Conservation (phyloP, 2,888 invertebrate genomes). For the Athripsodes cinereus region DNA sequence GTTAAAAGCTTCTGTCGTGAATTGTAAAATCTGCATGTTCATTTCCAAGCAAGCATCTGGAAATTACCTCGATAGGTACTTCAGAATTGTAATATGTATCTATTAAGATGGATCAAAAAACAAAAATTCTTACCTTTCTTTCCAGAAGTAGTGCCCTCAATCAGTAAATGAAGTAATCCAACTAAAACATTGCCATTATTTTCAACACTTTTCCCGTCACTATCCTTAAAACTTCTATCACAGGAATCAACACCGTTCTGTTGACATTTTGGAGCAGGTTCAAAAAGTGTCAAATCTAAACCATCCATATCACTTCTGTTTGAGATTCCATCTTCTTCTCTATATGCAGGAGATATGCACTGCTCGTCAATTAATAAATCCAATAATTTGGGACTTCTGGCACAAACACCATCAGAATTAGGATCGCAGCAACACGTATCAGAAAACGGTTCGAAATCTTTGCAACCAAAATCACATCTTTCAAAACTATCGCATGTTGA, state of each 20-base stretch:
- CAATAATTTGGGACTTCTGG: conserved; percentile 42
- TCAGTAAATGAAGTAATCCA: conserved; percentile 41
- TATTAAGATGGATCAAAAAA: no score
- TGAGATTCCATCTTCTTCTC: conserved; percentile 40
- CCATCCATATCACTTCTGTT: conserved; percentile 58
- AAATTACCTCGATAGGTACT: no score
- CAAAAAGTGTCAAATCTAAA: conserved; percentile 59
- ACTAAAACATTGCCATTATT: conserved; percentile 36
- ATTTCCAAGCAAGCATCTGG: no score
- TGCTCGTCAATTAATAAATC: conserved; percentile 40
- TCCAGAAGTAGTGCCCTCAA: conserved; percentile 31
- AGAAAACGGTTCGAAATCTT: conserved; percentile 54
- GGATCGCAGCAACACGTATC: conserved; percentile 56
- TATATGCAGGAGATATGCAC: conserved; percentile 38
- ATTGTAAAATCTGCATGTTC: no score
- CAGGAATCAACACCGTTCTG: background rate
- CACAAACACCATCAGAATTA: conserved; percentile 45
- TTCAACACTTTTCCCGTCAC: conserved; percentile 25
- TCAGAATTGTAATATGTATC: no score
- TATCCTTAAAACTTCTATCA: background rate
- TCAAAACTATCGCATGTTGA: conserved; percentile 51
- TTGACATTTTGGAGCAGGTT: conserved; percentile 42
- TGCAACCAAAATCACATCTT: conserved; percentile 52
- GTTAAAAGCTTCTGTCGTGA: no score
- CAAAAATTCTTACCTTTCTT: conserved; percentile 16